A percentile compares a stretch with the other conserved stretches of the same genome.
Conservation (phyloP, 2,113 vertebrate species). For the Narcine bancroftii region DNA sequence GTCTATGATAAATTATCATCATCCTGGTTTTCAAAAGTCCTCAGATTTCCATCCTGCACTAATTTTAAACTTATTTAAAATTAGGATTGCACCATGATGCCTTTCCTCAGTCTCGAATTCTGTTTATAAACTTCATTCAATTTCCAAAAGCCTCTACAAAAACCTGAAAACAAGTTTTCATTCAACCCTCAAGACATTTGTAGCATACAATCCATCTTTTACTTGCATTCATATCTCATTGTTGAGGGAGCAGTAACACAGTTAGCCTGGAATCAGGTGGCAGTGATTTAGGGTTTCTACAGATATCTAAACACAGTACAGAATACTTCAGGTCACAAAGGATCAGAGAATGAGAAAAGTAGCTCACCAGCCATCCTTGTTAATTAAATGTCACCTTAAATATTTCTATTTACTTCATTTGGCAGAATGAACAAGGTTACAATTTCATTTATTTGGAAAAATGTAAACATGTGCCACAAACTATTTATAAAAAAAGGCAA, state of each 20-base stretch:
- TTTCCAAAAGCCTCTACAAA: too few species aligned
- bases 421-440: too few species aligned
- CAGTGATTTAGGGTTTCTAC: not conserved
- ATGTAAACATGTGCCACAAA: not conserved
- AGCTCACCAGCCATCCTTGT: not conserved
- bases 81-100: not conserved
- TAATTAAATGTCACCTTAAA: not conserved
- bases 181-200: too few species aligned
- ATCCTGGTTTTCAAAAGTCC: not conserved
- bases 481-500: not conserved
- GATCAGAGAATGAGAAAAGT: not conserved
- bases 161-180: too few species aligned
- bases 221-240: too few species aligned
- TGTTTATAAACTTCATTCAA: not conserved
- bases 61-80: not conserved
- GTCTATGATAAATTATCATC: too few species aligned
- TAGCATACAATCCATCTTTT: too few species aligned
- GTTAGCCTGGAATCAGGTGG: not conserved
- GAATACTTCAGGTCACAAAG: too few species aligned
- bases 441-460: not conserved
- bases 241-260: not conserved
- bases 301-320: too few species aligned
- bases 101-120: not conserved
- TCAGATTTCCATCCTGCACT: not conserved
- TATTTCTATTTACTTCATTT: not conserved